Evolutionary conservation across 2,888 invertebrate genomes (phyloP), one percentile per base, ranked within the genome.

Genomic region (Cancer borealis): DNA sequence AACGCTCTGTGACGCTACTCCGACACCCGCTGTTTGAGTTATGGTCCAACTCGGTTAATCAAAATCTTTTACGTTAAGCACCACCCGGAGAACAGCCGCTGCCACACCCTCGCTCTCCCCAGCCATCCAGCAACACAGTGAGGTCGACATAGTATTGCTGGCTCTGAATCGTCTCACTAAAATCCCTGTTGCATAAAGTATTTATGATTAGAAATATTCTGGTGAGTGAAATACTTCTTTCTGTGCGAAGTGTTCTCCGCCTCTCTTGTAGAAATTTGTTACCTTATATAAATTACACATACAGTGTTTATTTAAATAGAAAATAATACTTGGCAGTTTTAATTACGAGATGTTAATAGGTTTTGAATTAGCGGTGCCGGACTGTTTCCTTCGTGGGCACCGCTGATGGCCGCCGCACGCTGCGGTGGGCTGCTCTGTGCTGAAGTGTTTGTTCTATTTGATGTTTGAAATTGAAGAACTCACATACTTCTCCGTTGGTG

Each of bases 41-140:
- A 45, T 39, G 92, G 87, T 88, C 92, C 87, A 17, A 26, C 92
- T 88, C 88, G 54, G 54, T 92, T 88, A 92, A 92, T 92, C 92
- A 92, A 92, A 92, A 92, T 87, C 17, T 87, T 26, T 79, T 88
- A 49, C 46, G 84, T 66, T 88, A 54, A 79, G 54, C 30, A 91
- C 79, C 54, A 91, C 79, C 84, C 84, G 84, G 84, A 84, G 39
- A 84, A 84, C 84, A 84, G 84, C 30, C 39, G 84, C 84, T 84
- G 84, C 84, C 84, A 84, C 84, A 39, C 84, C 84, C 84, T 84
- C 84, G 84, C 84, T 84, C 84, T 79, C 39, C 84, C 84, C 84
- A 39, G 84, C 84, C 84, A 84, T 84, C 84, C 84, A 84, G 84
- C 39, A 39, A 84, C 84, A 30, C 84, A 84, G 39, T 84, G 84